Evolutionary conservation across 2,113 vertebrate genomes (phyloP).

Genomic region (Psittacula cyanocephala): DNA sequence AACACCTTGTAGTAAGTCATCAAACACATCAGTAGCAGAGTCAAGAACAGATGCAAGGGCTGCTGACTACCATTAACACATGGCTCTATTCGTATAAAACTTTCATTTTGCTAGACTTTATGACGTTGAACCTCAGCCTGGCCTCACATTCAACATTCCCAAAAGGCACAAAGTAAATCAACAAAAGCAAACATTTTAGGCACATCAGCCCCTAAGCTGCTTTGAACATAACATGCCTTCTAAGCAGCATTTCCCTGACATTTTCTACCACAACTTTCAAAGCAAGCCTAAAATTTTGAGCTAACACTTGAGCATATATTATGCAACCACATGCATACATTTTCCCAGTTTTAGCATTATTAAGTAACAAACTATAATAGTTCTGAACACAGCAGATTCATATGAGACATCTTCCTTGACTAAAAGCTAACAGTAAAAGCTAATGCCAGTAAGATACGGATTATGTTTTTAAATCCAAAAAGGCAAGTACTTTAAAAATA

Average conservation of each 20-base stretch:
- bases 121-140: background rate
- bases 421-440: background rate
- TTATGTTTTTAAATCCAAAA: background rate
- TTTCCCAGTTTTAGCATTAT: background rate
- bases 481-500: background rate
- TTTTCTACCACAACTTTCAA: background rate
- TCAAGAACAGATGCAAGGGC: background rate
- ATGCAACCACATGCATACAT: background rate
- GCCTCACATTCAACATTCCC: background rate
- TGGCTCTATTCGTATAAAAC: background rate
- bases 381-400: background rate
- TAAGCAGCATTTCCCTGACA: background rate
- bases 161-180: background rate
- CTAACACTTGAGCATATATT: background rate
- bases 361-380: background rate
- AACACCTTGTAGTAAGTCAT: background rate
- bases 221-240: background rate
- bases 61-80: background rate
- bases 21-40: background rate
- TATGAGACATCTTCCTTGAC: background rate
- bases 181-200: background rate
- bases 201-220: background rate
- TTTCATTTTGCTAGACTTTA: background rate
- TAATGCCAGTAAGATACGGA: background rate
- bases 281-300: background rate